phyloP scores from a whole-genome alignment of 2,797 vertebrate genomes.

The Hoplostethus atlanticus region DNA sequence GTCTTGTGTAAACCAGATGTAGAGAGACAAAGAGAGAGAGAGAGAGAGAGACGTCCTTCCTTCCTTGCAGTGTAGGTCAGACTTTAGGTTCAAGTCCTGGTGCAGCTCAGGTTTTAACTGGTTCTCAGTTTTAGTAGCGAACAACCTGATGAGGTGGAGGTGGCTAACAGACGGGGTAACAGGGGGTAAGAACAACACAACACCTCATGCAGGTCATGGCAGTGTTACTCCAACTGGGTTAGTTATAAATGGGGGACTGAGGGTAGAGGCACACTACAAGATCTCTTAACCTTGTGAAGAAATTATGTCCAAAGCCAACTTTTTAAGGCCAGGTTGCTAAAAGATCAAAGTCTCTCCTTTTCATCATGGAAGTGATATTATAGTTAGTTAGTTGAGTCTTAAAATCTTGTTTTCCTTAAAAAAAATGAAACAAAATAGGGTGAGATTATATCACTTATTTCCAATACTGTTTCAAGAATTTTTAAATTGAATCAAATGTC shows the following conservation, averaged over 20 bases:
- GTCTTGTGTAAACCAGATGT: not conserved
- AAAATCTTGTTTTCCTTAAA: no score
- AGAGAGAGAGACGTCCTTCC: slow-evolving; percentile 14
- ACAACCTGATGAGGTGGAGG: slow-evolving; percentile 26
- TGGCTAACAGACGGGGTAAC: slow-evolving; percentile 8
- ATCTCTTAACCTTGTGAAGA: slow-evolving; percentile 21
- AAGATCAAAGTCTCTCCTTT: no score
- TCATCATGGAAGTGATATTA: no score
- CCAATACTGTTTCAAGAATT: no score
- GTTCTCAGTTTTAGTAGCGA: slow-evolving; percentile 32
- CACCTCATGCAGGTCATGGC: slow-evolving; percentile 69
- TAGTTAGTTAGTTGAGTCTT: no score
- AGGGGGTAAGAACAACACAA: slow-evolving; percentile 37
- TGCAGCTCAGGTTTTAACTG: not conserved
- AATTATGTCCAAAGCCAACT: not conserved
- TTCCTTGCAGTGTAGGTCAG: not conserved
- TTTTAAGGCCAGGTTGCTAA: not conserved
- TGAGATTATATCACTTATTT: no score
- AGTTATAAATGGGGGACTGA: slow-evolving; percentile 58
- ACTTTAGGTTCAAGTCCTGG: slow-evolving; percentile 8
- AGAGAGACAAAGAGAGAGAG: slow-evolving; percentile 13
- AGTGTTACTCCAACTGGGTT: slow-evolving; percentile 69
- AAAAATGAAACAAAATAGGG: no score
- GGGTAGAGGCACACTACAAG: slow-evolving; percentile 59
- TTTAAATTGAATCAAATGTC: no score